These are phyloP conservation scores for Channallabes apus DNA, from an alignment of 2,797 vertebrate genomes.

Conservation along the genomic window DNA sequence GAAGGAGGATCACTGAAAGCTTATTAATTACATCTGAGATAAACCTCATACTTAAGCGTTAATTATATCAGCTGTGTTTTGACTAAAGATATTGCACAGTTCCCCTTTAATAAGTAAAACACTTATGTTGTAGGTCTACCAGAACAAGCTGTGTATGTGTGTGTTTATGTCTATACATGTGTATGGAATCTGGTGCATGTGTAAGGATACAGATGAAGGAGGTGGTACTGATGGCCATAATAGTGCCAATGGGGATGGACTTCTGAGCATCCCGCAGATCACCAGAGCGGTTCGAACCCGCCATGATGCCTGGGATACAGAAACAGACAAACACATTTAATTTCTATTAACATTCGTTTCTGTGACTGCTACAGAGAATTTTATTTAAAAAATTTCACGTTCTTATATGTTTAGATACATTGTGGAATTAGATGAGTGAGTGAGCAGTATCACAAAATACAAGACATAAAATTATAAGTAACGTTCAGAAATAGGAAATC, in stretches of 20 bases:
- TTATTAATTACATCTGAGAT: not conserved
- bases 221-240: slow-evolving; percentile 95
- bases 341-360: not conserved
- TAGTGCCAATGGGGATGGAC: slow-evolving; percentile 95
- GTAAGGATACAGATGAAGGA: slow-evolving; percentile 95
- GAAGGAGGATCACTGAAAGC: not conserved
- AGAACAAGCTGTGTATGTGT: not conserved
- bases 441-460: not conserved
- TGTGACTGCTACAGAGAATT: not conserved
- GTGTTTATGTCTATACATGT: not conserved
- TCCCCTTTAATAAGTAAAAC: not conserved
- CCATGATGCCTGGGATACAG: slow-evolving; percentile 88
- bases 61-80: not conserved
- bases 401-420: not conserved
- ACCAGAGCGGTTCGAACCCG: slow-evolving; percentile 95
- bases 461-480: not conserved
- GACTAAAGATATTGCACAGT: not conserved
- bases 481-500: not conserved
- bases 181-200: not conserved
- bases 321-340: slow-evolving; percentile 7
- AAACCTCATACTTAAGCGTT: not conserved
- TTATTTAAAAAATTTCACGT: not conserved
- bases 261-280: slow-evolving; percentile 96
- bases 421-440: not conserved
- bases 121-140: not conserved